Conservation (phyloP, 1,140 invertebrate genomes). For the Oryzaephilus surinamensis region DNA sequence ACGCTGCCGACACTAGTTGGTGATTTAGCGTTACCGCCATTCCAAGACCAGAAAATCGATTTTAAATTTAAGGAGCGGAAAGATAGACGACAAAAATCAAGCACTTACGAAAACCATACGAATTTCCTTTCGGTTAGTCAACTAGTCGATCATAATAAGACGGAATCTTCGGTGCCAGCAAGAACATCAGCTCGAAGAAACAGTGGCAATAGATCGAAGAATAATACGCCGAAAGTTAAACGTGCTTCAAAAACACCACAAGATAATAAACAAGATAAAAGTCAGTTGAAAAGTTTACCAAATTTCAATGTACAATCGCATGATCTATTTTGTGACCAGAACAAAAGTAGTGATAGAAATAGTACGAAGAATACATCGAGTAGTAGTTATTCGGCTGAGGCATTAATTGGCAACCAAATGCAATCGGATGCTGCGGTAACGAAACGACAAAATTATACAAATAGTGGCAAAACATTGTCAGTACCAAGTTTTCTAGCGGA, state of each 20-base stretch:
- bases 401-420: constrained; percentile 40
- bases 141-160: constrained; percentile 48
- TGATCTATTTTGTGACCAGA: constrained; percentile 21
- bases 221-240: constrained; percentile 7
- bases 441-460: constrained; percentile 28
- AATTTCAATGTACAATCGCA: constrained; percentile 2
- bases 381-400: constrained; percentile 50
- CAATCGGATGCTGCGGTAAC: constrained; percentile 8
- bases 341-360: too few species aligned
- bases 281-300: constrained; percentile 6
- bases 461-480: constrained; percentile 16
- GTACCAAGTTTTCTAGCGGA: constrained; percentile 24
- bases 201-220: constrained; percentile 22
- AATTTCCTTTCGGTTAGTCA: constrained; percentile 55
- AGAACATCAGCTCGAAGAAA: constrained; percentile 18
- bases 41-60: constrained; percentile 18
- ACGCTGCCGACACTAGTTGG: constrained; percentile 47
- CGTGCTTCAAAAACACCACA: constrained; percentile 7
- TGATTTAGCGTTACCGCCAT: constrained; percentile 44
- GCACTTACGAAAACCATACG: constrained; percentile 20
- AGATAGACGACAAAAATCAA: constrained; percentile 14
- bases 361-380: constrained; percentile 13
- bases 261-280: constrained; percentile 5
- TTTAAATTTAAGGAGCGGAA: constrained; percentile 15
- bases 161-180: constrained; percentile 25